Percentiles rank a stretch among this genome's conserved stretches.
These are phyloP conservation scores for Parnassius apollo DNA, from an alignment of 2,888 invertebrate species.

Conservation along the genomic window DNA sequence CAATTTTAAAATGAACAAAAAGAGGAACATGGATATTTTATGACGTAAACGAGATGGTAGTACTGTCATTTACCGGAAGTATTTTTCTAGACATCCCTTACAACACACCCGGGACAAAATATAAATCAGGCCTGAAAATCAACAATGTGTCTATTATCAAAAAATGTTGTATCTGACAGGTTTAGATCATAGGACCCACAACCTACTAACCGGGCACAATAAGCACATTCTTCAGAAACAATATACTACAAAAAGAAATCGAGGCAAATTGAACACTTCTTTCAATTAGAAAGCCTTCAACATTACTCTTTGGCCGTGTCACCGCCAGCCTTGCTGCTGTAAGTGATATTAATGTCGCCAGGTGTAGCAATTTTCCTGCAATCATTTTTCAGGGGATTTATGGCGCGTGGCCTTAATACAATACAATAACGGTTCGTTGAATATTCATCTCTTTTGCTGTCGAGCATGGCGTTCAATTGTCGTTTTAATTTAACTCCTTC, in stretches of 20 bases:
- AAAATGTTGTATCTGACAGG: not conserved
- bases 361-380: constrained; percentile 20
- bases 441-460: constrained; percentile 8
- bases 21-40: no score
- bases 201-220: no score
- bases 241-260: no score
- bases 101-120: no score
- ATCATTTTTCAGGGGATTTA: constrained; percentile 19
- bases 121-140: no score
- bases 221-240: no score
- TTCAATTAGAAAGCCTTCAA: not conserved
- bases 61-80: not conserved
- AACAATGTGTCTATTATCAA: not conserved
- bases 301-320: constrained; percentile 3
- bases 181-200: no score
- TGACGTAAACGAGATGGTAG: no score
- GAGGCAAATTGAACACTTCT: not conserved
- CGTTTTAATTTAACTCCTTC: not conserved
- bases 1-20: no score
- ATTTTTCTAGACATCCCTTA: no score
- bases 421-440: constrained; percentile 5
- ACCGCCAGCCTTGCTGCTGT: constrained; percentile 3
- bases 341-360: constrained; percentile 19
- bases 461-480: not conserved
- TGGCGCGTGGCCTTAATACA: constrained; percentile 13